These are phyloP conservation scores for Osmoderma eremita DNA, from an alignment of 2,888 invertebrate species.

Conservation along the genomic window DNA sequence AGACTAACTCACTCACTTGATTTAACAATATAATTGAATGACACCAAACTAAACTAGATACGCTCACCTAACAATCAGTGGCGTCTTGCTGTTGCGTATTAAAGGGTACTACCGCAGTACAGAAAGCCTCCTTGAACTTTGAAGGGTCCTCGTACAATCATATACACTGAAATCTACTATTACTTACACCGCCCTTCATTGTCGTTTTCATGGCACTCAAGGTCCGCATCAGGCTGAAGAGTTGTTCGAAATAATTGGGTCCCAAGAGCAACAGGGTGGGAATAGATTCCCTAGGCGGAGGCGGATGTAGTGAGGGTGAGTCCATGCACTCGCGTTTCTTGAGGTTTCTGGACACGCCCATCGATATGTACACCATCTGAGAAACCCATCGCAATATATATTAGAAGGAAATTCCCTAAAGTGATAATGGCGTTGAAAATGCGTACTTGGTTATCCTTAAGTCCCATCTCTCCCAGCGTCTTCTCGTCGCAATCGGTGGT, in stretches of 20 bases:
- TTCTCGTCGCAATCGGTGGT: slow-evolving; percentile 94
- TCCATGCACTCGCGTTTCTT: slow-evolving; percentile 76
- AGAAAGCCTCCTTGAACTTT: too few relatives aligned
- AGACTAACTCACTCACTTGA: too few relatives aligned
- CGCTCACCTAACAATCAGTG: too few relatives aligned
- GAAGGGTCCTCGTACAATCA: too few relatives aligned
- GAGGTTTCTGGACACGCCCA: slow-evolving; percentile 75
- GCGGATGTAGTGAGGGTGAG: slow-evolving; percentile 86
- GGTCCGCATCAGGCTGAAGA: slow-evolving; percentile 91
- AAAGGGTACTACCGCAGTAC: too few relatives aligned
- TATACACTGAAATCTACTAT: slow-evolving; percentile 20
- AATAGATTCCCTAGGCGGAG: slow-evolving; percentile 85
- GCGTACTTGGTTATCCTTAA: slow-evolving; percentile 88
- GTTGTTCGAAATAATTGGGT: slow-evolving; percentile 89
- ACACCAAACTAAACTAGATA: too few relatives aligned
- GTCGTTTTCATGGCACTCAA: slow-evolving; percentile 87
- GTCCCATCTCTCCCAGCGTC: slow-evolving; percentile 88
- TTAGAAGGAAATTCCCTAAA: too few relatives aligned
- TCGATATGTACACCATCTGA: slow-evolving; percentile 88
- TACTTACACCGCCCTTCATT: slow-evolving; percentile 73
- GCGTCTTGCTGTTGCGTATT: too few relatives aligned
- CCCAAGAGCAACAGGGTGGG: slow-evolving; percentile 86
- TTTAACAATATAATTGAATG: too few relatives aligned
- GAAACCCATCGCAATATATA: slow-evolving; percentile 28
- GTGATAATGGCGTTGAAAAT: too few relatives aligned